Percentiles rank a stretch among this genome's conserved stretches.
phyloP scores from a whole-genome alignment of 2,888 invertebrate species.

The Andrena bicolor region DNA sequence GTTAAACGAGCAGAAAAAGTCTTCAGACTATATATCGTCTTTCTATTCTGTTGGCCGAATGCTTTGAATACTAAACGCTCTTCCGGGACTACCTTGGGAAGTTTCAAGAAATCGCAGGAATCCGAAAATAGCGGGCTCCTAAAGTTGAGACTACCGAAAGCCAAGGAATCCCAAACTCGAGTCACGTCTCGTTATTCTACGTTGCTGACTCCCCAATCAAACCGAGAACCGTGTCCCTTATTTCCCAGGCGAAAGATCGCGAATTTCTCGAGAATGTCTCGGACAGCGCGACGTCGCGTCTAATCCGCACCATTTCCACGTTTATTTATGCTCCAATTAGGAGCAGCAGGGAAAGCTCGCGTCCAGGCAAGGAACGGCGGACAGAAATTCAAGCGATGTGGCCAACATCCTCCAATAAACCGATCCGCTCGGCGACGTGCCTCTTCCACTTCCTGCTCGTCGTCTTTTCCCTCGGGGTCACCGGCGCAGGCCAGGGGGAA shows the following conservation, averaged over 20 bases:
- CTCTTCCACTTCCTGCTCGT: slow-evolving; percentile 22
- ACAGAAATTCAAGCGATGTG: slow-evolving; percentile 37
- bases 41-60: neutral
- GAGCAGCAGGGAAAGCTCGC: neutral
- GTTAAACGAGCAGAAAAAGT: slow-evolving; percentile 37
- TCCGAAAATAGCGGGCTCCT: too few relatives aligned
- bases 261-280: neutral
- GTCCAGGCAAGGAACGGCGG: neutral
- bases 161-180: too few relatives aligned
- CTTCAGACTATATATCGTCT: neutral
- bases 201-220: too few relatives aligned
- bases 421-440: slow-evolving; percentile 28
- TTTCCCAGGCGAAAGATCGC: slow-evolving; percentile 1
- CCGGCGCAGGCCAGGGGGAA: neutral
- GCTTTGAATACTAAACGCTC: too few relatives aligned
- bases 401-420: slow-evolving; percentile 22
- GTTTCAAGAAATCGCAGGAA: too few relatives aligned
- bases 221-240: neutral
- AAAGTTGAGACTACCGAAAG: too few relatives aligned
- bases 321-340: slow-evolving; percentile 7
- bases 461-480: slow-evolving; percentile 12
- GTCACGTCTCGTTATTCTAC: too few relatives aligned
- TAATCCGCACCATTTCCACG: neutral
- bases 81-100: too few relatives aligned
- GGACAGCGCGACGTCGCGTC: neutral